phyloP scores from a whole-genome alignment of 2,797 vertebrate genomes.

The Simalia tracyae region DNA sequence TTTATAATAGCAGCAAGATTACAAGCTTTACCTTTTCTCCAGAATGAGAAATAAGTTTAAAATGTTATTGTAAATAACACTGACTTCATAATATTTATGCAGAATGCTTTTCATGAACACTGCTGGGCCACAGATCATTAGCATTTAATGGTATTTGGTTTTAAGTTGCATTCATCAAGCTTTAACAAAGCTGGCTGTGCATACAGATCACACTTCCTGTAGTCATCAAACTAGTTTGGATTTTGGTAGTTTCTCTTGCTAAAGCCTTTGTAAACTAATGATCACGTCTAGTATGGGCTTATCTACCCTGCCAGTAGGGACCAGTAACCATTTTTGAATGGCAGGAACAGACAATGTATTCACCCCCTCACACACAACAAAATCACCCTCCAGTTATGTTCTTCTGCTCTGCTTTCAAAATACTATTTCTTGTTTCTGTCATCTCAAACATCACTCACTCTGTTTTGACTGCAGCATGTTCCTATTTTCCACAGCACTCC shows the following conservation, averaged over 20 bases:
- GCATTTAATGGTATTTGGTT: slow-evolving; percentile 30
- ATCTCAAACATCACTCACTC: background rate
- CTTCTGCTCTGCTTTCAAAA: background rate
- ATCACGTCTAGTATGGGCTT: background rate
- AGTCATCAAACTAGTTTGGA: background rate
- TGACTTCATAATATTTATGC: slow-evolving; percentile 8
- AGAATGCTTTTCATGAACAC: slow-evolving; percentile 20
- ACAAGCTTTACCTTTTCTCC: background rate
- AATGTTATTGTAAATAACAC: background rate
- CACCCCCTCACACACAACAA: background rate
- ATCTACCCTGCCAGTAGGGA: background rate
- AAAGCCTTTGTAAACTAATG: background rate
- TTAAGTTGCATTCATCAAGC: slow-evolving; percentile 15
- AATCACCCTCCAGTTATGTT: background rate
- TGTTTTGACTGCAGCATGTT: background rate
- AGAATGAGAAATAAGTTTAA: background rate
- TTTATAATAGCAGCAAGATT: background rate
- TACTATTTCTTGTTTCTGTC: background rate
- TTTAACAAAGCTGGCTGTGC: slow-evolving; percentile 12
- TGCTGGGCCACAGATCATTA: slow-evolving; percentile 11
- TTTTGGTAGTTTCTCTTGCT: background rate
- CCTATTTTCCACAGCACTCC: background rate
- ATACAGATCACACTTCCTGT: slow-evolving; percentile 8
- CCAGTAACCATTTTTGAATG: background rate
- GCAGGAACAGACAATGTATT: background rate